Conservation (phyloP, 2,888 invertebrate genomes). For the Netelia fuscicornis region DNA sequence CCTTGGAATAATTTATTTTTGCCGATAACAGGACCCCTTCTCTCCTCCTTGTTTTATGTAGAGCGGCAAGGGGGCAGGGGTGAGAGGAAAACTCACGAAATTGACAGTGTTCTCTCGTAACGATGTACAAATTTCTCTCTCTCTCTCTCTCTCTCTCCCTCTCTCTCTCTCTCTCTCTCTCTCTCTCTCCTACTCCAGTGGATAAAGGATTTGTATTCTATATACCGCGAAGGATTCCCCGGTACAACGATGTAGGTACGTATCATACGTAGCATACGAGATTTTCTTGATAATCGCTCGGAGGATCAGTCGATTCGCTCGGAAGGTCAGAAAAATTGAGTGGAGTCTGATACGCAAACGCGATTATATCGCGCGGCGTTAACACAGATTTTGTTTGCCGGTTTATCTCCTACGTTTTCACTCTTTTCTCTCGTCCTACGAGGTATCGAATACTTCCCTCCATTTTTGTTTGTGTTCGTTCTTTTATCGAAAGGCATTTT, state of each 20-base stretch:
- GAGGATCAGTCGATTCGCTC: constrained; percentile 77
- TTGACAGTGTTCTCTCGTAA: constrained; percentile 25
- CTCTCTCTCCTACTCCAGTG: neutral
- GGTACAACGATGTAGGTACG: constrained; percentile 17
- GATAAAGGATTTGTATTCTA: constrained; percentile 17
- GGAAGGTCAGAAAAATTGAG: constrained; percentile 83
- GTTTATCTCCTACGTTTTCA: constrained; percentile 26
- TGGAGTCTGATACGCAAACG: constrained; percentile 82
- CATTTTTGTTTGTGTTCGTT: neutral
- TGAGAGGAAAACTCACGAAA: constrained; percentile 13
- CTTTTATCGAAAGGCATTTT: neutral
- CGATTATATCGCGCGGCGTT: constrained; percentile 78
- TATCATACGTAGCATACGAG: constrained; percentile 45
- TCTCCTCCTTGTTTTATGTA: constrained; percentile 8
- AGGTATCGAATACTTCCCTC: neutral
- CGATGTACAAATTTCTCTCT: constrained; percentile 39
- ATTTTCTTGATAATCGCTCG: constrained; percentile 75
- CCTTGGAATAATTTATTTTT: constrained; percentile 82
- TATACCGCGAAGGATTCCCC: constrained; percentile 37
- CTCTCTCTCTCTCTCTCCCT: no score
- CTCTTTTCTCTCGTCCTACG: constrained; percentile 8
- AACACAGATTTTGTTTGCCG: constrained; percentile 28
- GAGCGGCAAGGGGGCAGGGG: neutral
- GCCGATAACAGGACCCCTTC: constrained; percentile 56
- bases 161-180: no score